phyloP scores from a whole-genome alignment of 2,797 vertebrate species.

The Spatula clypeata region DNA sequence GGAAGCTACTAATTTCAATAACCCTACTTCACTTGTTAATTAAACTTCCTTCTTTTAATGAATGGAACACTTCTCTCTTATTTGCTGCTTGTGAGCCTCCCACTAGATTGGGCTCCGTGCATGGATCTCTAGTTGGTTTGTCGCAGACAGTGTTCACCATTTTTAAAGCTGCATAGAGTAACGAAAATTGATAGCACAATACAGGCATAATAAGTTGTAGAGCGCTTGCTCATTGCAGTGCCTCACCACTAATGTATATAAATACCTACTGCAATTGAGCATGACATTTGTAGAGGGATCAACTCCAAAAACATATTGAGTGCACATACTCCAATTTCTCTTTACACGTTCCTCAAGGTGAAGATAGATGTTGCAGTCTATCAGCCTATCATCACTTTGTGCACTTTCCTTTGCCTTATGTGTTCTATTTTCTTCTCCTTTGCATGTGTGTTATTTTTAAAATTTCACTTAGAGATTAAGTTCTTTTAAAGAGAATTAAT shows the following conservation, averaged over 20 bases:
- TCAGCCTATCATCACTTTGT: neutral
- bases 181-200: neutral
- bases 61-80: neutral
- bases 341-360: neutral
- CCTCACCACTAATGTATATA: conserved; percentile 32
- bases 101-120: neutral
- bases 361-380: conserved; percentile 27
- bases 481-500: neutral
- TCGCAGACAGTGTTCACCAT: neutral
- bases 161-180: neutral
- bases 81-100: neutral
- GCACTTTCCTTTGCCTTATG: neutral
- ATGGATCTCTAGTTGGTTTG: neutral
- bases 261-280: conserved; percentile 36
- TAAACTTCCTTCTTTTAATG: neutral
- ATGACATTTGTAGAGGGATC: conserved; percentile 49
- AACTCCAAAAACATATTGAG: conserved; percentile 34
- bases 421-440: neutral
- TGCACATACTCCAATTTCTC: conserved; percentile 32
- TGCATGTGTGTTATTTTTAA: neutral
- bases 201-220: neutral
- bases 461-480: neutral
- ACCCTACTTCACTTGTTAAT: neutral
- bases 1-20: neutral
- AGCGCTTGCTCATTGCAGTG: neutral